phyloP scores from a whole-genome alignment of 1,140 invertebrate species.

The Caenorhabditis elegans region DNA sequence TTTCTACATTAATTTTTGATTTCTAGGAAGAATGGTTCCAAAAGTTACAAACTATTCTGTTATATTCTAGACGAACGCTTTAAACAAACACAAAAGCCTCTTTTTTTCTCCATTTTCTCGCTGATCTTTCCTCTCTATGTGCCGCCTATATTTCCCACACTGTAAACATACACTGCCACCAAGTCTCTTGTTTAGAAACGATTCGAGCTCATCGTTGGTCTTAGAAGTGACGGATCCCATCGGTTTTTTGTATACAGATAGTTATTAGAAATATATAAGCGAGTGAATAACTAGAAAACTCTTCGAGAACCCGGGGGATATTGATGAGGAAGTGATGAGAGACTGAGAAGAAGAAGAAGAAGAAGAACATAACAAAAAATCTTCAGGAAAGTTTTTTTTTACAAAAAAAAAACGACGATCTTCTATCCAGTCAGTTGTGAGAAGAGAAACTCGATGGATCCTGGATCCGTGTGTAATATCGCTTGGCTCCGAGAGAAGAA shows the following conservation, averaged over 20 bases:
- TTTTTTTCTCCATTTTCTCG: background rate
- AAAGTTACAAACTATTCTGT: background rate
- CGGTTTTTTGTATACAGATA: too few species aligned
- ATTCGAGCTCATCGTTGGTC: background rate
- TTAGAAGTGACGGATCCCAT: slow-evolving; percentile 6
- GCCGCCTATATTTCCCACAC: background rate
- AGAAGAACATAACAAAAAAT: slow-evolving; percentile 9
- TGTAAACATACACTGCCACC: slow-evolving; percentile 15
- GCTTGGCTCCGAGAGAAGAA: background rate
- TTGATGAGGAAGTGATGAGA: too few species aligned
- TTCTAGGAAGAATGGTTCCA: background rate
- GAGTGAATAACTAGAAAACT: too few species aligned
- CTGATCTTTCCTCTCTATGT: too few species aligned
- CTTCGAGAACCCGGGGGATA: too few species aligned
- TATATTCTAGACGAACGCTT: background rate
- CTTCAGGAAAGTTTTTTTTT: slow-evolving; percentile 21
- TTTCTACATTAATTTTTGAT: too few species aligned
- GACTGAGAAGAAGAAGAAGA: background rate
- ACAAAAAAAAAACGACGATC: background rate
- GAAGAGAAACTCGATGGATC: background rate
- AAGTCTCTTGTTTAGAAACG: slow-evolving; percentile 1
- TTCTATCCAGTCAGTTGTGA: background rate
- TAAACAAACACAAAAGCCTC: background rate
- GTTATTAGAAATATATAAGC: too few species aligned
- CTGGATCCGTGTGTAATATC: background rate